Evolutionary conservation across 2,888 invertebrate genomes (phyloP).

Genomic region (Dysmachus trigonus): DNA sequence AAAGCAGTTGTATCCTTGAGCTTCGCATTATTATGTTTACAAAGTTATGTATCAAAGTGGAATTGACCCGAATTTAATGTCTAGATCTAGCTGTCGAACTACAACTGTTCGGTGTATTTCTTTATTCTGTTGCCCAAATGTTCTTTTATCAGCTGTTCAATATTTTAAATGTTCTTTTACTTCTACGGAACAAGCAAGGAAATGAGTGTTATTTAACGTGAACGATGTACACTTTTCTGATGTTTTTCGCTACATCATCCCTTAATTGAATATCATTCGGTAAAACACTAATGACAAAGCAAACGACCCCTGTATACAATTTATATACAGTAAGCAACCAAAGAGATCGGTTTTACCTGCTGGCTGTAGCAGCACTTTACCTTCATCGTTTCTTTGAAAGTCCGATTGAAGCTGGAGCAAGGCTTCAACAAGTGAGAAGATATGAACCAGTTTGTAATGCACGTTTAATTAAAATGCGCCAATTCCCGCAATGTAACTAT

Average conservation of each 20-base stretch:
- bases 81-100: too few species aligned
- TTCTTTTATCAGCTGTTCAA: too few species aligned
- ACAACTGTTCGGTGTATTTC: too few species aligned
- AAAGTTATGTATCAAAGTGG: too few species aligned
- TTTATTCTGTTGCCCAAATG: too few species aligned
- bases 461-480: not conserved
- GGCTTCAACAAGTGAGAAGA: not conserved
- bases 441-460: not conserved
- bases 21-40: too few species aligned
- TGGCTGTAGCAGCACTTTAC: not conserved
- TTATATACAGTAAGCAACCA: not conserved
- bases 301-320: not conserved
- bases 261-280: not conserved
- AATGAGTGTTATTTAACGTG: too few species aligned
- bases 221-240: not conserved
- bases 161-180: too few species aligned
- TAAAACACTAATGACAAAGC: not conserved
- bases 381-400: not conserved
- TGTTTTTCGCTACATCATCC: not conserved
- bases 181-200: too few species aligned
- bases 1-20: too few species aligned
- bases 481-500: not conserved
- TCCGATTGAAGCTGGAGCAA: not conserved
- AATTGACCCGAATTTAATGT: too few species aligned
- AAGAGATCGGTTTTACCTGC: not conserved